Percentiles rank a stretch among this genome's conserved stretches.
Conservation (phyloP, 2,113 vertebrate species). For the Myanophis thanlyinensis region DNA sequence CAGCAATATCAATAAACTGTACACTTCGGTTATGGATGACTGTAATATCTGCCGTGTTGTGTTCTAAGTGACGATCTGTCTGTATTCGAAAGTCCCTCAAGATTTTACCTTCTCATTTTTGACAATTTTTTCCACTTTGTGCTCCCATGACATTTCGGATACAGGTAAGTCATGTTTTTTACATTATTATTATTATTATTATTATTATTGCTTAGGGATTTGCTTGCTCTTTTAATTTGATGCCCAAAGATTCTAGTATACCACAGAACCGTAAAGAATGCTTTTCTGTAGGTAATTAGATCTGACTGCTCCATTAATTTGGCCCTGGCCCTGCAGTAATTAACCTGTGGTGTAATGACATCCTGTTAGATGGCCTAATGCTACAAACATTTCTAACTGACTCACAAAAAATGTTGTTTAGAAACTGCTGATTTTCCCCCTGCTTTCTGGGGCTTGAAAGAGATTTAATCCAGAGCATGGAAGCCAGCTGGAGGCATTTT, state of each 20-base stretch:
- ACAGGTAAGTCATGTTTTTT: too few species aligned
- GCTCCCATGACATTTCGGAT: too few species aligned
- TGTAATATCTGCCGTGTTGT: too few species aligned
- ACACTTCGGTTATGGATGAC: too few species aligned
- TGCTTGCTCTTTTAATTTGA: neutral
- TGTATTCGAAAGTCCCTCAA: too few species aligned
- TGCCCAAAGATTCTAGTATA: neutral
- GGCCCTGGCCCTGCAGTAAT: neutral
- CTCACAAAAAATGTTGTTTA: neutral
- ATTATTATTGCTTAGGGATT: neutral
- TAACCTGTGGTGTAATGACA: neutral
- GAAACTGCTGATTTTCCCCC: neutral
- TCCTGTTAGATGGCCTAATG: neutral
- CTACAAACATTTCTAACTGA: neutral
- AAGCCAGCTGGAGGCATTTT: neutral
- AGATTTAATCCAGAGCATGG: neutral
- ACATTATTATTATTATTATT: too few species aligned
- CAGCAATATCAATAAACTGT: too few species aligned
- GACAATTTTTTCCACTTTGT: too few species aligned
- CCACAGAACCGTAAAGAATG: neutral
- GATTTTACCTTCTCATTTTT: too few species aligned
- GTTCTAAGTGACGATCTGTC: too few species aligned
- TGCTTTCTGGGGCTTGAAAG: neutral
- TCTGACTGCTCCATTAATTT: neutral
- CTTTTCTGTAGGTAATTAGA: conserved; percentile 2